Evolutionary conservation across 2,888 invertebrate genomes (phyloP), one percentile per base, ranked within the genome.

Genomic region (Teleiodes luculella): DNA sequence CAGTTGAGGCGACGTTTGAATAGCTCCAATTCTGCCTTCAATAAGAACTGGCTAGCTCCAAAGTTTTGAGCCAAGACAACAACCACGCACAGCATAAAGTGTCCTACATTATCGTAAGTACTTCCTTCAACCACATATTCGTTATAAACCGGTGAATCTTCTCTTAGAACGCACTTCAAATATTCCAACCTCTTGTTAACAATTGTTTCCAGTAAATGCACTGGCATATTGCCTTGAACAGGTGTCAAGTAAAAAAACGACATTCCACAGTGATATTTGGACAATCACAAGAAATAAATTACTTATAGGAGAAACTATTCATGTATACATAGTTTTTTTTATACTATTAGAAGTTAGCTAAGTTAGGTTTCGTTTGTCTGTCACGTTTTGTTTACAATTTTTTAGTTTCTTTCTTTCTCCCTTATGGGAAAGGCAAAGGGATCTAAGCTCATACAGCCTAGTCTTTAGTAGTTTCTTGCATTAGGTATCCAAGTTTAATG

Each of bases 111-210:
- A 64, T 93, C 93, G 59, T 91, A 87, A 8, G 86, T 62, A 56
- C 92, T 91, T 59, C 91, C 91, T 74, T 92, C 92, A 11, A 91
- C 71, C 41, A 92, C 78, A 76, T 89, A 92, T 74, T 92, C 91
- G 45, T 89, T 90, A 57, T 90, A 91, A 57, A 62, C 62, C 24
- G 57, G 58, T 50, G 67, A 57, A 53, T 82, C 73, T 28, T 74
- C 70, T 43, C 74, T 74, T 41, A 74, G 65, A 53, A 90, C 56
- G 4, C 76, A 66, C 64, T 83, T 80, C 58, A 92, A 82, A 70
- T 90, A 91, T 53, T 86, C 78, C 53, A 92, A 72, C 60, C 92
- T 85, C 59, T 86, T 84, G 18, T 75, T 66, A 14, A 91, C 78
- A 54, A 91, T 90, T 57, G 86, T 84, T 74, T 92, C 91, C 45